Percentiles rank a stretch among this genome's conserved stretches.
Conservation (phyloP, 2,797 vertebrate species). For the Phoebastria nigripes region DNA sequence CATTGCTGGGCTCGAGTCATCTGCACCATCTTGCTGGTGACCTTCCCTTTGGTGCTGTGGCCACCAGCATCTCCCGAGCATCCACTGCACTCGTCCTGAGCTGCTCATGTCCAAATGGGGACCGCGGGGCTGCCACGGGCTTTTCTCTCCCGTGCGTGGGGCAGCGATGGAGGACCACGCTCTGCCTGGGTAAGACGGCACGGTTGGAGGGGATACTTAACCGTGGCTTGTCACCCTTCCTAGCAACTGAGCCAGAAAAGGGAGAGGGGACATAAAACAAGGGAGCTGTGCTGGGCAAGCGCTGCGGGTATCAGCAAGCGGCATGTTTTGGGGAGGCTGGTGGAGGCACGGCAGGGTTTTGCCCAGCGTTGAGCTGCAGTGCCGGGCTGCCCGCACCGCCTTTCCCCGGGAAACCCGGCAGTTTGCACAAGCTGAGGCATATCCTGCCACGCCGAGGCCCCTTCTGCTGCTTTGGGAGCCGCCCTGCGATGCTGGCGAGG, state of each 20-base stretch:
- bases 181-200: accelerated
- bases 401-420: accelerated
- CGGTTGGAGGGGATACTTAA: accelerated
- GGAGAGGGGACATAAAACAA: accelerated
- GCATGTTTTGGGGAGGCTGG: accelerated
- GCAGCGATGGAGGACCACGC: accelerated
- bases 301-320: neutral
- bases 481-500: accelerated
- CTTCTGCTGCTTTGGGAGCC: neutral
- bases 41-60: neutral
- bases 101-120: accelerated
- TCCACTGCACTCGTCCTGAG: accelerated
- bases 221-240: neutral
- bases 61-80: neutral
- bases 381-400: accelerated
- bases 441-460: accelerated
- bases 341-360: neutral
- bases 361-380: accelerated
- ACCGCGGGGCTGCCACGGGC: neutral
- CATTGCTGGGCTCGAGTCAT: accelerated
- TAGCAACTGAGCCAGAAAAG: neutral
- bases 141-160: accelerated
- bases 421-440: neutral
- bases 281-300: neutral
- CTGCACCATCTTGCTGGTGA: accelerated